phyloP scores from a whole-genome alignment of 2,888 invertebrate species.

The Ochropleura leucogaster region DNA sequence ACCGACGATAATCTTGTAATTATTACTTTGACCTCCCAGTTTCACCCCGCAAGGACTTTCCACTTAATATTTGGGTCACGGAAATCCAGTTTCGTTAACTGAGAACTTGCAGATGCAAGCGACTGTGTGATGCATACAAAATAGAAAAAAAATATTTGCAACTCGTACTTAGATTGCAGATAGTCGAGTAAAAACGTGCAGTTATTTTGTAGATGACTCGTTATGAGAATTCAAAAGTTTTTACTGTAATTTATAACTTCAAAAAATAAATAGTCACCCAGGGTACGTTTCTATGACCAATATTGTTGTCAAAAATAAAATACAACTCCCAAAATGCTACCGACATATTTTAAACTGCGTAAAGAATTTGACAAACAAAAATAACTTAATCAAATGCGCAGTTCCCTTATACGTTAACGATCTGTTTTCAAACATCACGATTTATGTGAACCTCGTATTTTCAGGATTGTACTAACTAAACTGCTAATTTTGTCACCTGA shows the following conservation, averaged over 20 bases:
- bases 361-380: constrained; percentile 25
- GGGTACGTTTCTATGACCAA: constrained; percentile 44
- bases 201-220: constrained; percentile 9
- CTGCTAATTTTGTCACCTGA: constrained; percentile 50
- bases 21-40: constrained; percentile 44
- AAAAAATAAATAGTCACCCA: constrained; percentile 39
- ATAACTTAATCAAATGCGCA: constrained; percentile 28
- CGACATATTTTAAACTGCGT: neutral
- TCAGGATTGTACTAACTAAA: constrained; percentile 44
- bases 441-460: constrained; percentile 48
- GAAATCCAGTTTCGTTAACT: constrained; percentile 68
- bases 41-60: constrained; percentile 63
- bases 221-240: constrained; percentile 2
- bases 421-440: constrained; percentile 42
- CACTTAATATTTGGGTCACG: constrained; percentile 75
- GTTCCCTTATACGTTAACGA: constrained; percentile 20
- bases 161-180: constrained; percentile 58
- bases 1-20: constrained; percentile 46
- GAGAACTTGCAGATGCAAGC: constrained; percentile 66
- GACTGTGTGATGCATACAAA: constrained; percentile 68
- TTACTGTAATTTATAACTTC: neutral
- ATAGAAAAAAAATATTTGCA: constrained; percentile 59
- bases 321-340: neutral
- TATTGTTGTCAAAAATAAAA: neutral
- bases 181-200: constrained; percentile 40